Base-by-base conservation (phyloP, 2,113 vertebrate genomes). In the Callorhinus ursinus region DNA sequence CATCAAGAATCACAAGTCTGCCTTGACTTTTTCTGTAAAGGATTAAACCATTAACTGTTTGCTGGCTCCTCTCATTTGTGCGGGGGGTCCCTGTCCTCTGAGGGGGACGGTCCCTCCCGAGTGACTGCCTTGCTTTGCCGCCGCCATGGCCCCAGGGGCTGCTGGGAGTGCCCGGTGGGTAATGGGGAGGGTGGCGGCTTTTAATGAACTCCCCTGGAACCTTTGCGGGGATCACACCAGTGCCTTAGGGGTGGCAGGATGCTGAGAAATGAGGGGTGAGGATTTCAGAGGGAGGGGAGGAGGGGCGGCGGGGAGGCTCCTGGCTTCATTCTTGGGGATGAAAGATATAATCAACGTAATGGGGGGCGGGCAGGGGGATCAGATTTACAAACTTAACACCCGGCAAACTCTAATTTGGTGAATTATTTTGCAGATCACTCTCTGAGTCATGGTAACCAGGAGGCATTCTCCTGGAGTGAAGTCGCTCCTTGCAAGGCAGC, bases 21-120 rank as follows among this genome's bases (percentile, higher is more conserved):
- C 99, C 99, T 99, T 99, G 99, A 99, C 99, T 99, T 99, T 99
- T 99, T 99, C 99, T 99, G 99, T 99, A 99, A 99, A 99, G 99
- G 99, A 99, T 99, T 99, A 99, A 99, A 99, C 98, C 99, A 99
- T 99, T 99, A 99, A 99, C 99, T 97, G 96, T 99, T 99, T 99
- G 98, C 98, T 98, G 98, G 97, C 98, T 98, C 95, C 90, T 79
- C 3, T 97, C 72, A 96, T 93, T 96, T 89, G 76, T 31, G 65
- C 3, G 9, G 59, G 39, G 39, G 77, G 69, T 82, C 92, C 91
- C 96, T 57, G 63, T 87, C 71, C 95, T 74, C 18, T 0, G 94
- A 46, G 65, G 4, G 63, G 92, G 55, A 24, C 22, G 8, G n/a
- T 86, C 92, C 96, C 96, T 97, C 33, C 18, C 36, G 10, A 16